A percentile compares a stretch with the other conserved stretches of the same genome.
Evolutionary conservation across 2,797 vertebrate genomes (phyloP).

Genomic region (Tenualosa thibaudeaui): DNA sequence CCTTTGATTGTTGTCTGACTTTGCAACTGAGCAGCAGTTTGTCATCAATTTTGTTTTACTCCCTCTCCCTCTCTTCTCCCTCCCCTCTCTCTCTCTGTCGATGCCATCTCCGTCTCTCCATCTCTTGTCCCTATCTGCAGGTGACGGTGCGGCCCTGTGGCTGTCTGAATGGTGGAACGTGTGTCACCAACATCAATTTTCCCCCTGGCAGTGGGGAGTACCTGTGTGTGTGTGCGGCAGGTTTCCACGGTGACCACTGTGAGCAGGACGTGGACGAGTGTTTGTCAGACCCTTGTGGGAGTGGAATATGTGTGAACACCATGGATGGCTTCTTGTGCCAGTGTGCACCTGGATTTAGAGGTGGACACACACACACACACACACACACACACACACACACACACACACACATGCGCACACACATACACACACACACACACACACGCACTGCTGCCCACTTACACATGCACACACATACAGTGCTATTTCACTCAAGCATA

Average conservation of each 20-base stretch:
- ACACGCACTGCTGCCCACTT: not conserved
- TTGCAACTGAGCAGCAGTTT: too few relatives aligned
- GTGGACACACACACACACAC: conserved; percentile 45
- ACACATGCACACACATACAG: not conserved
- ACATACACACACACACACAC: not conserved
- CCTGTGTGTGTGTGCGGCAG: conserved; percentile 76
- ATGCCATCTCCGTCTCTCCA: not conserved
- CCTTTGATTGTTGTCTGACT: too few relatives aligned
- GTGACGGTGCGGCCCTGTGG: conserved; percentile 74
- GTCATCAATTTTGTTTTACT: not conserved
- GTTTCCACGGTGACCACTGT: conserved; percentile 72
- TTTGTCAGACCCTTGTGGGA: conserved; percentile 60
- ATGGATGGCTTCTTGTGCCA: conserved; percentile 62
- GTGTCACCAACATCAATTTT: conserved; percentile 75
- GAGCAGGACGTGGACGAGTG: conserved; percentile 64
- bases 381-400: not conserved
- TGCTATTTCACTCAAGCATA: too few relatives aligned
- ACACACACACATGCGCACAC: not conserved
- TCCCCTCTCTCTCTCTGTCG: not conserved
- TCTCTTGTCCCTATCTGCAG: conserved; percentile 53
- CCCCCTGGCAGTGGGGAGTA: conserved; percentile 80
- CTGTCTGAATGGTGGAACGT: conserved; percentile 73
- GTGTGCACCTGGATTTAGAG: conserved; percentile 71
- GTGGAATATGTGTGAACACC: conserved; percentile 60
- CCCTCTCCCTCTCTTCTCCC: not conserved